Evolutionary conservation across 1,140 invertebrate genomes (phyloP), one percentile per base, ranked within the genome.

Genomic region (Drosophila bipectinata): DNA sequence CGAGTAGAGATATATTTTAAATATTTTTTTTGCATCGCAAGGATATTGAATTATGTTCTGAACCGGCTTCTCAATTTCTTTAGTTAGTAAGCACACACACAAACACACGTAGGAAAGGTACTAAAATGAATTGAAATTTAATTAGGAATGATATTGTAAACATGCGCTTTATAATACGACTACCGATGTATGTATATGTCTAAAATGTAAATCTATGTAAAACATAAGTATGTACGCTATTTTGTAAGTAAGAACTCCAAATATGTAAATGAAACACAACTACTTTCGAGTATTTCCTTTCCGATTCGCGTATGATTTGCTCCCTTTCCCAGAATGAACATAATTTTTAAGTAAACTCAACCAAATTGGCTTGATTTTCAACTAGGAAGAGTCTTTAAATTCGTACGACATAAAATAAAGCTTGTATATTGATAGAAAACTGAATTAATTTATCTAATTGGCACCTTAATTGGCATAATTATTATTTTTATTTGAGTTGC

Each of bases 181-280:
- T 44, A 80, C 48, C 48, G 59, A 68, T 74, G 77, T 61, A 63
- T 72, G 56, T 84, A 79, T 79, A 88, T 88, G 72, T 82, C 75
- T 77, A 77, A 76, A 76, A 62, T 79, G 76, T 88, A 87, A 88
- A 83, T 71, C 75, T 79, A 87, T 88, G 83, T 88, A 79, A 77
- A 88, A 83, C 79, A 88, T 88, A 88, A 87, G 74, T 75, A 54
- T 79, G 49, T 68, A 68, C 76, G 63, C 57, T 81, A 82, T 66
- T 55, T 48, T 64, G 41, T 88, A 88, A 88, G 83, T 57, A 44
- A 88, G 79, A 77, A 82, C 83, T 88, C 83, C 79, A 88, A 88
- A 88, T 83, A 88, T 88, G 83, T 88, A 88, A 79, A 79, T 79
- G 83, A 88, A 68, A 73, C 62, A 60, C 32, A 63, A 47, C 52